Conservation (phyloP, 2,113 vertebrate species). For the Octodon degus region DNA sequence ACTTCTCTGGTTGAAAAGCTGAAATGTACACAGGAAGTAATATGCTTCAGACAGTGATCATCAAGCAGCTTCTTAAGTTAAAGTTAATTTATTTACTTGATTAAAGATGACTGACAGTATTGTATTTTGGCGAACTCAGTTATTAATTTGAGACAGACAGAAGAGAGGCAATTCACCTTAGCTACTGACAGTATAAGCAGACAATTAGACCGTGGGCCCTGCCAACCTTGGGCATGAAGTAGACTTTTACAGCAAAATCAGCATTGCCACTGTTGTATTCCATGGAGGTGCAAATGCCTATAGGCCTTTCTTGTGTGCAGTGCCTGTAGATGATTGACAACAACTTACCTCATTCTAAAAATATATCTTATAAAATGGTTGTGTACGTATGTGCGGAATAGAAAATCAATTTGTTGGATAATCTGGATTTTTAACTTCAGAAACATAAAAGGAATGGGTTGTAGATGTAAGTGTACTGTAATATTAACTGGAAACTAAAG, state of each 20-base stretch:
- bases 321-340: background rate
- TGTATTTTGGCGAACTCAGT: conserved; percentile 10
- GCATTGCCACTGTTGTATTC: background rate
- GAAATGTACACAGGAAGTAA: conserved; percentile 56
- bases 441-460: background rate
- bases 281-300: background rate
- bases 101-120: conserved; percentile 62
- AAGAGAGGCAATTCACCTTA: background rate
- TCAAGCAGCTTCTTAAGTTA: conserved; percentile 55
- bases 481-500: background rate
- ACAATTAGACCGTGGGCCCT: background rate
- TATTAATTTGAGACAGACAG: conserved; percentile 39
- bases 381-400: background rate
- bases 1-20: conserved; percentile 5
- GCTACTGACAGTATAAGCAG: background rate
- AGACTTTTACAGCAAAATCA: background rate
- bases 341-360: background rate
- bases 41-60: background rate
- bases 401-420: conserved; percentile 37
- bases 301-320: background rate
- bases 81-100: conserved; percentile 55
- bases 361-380: background rate
- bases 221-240: rapidly evolving
- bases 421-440: background rate
- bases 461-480: background rate